Conservation (phyloP, 92 coral and sea anemone genomes). For the Actinernus sp. region DNA sequence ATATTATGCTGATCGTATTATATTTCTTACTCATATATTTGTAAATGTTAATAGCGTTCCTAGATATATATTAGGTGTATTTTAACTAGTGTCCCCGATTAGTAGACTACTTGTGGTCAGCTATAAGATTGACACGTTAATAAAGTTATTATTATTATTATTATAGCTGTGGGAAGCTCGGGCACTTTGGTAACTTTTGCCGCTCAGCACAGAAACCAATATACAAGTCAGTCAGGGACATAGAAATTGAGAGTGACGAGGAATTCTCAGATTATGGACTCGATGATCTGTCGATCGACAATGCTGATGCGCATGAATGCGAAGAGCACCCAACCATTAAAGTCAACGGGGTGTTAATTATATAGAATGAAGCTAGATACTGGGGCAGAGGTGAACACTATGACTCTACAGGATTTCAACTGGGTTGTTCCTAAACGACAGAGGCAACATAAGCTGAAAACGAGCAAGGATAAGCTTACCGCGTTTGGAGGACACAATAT, state of each 20-base stretch:
- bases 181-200: slow-evolving; percentile 31
- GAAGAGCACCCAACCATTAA: slow-evolving; percentile 27
- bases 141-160: too few species aligned
- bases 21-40: too few species aligned
- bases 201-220: slow-evolving; percentile 14
- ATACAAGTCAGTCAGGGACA: not conserved
- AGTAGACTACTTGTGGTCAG: too few species aligned
- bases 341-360: slow-evolving; percentile 19
- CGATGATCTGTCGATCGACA: slow-evolving; percentile 5
- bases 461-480: slow-evolving; percentile 27
- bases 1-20: too few species aligned
- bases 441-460: slow-evolving; percentile 20
- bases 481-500: slow-evolving; percentile 48
- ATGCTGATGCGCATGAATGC: not conserved
- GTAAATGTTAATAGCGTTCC: too few species aligned
- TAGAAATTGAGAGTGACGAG: slow-evolving; percentile 24
- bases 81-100: too few species aligned
- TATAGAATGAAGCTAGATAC: slow-evolving; percentile 26
- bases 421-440: slow-evolving; percentile 27
- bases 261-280: slow-evolving; percentile 27
- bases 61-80: too few species aligned
- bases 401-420: slow-evolving; percentile 26
- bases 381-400: slow-evolving; percentile 39
- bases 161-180: slow-evolving; percentile 35
- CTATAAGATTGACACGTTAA: too few species aligned